A percentile compares a stretch with the other conserved stretches of the same genome.
Conservation (phyloP, 2,797 vertebrate species). For the Pseudochirops corinnae region DNA sequence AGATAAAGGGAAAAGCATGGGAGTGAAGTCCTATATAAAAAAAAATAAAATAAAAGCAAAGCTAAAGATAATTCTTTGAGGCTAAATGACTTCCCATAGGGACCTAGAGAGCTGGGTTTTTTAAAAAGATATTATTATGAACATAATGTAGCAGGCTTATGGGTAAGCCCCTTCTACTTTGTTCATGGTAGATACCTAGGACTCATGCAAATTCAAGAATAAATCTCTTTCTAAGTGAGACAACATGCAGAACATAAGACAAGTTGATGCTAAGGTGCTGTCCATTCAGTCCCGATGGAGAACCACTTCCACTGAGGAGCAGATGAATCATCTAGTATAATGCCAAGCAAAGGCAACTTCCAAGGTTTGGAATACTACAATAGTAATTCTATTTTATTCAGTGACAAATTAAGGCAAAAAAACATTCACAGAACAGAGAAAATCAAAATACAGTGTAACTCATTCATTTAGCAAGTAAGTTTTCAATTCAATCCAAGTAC, state of each 20-base stretch:
- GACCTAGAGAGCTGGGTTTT: background rate
- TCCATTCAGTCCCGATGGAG: background rate
- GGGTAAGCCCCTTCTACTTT: background rate
- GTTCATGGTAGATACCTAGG: background rate
- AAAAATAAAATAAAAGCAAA: background rate
- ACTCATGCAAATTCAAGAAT: background rate
- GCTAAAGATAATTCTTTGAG: background rate
- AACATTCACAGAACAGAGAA: no score
- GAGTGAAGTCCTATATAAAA: background rate
- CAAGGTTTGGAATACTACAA: no score
- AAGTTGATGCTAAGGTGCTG: background rate
- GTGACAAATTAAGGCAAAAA: no score
- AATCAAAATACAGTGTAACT: no score
- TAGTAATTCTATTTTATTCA: no score
- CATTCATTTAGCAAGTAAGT: no score
- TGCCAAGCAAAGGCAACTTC: no score
- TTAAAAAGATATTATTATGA: background rate
- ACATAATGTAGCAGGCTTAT: background rate
- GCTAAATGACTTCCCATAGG: background rate
- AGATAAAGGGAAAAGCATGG: background rate
- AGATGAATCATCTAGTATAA: background rate
- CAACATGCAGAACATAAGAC: background rate
- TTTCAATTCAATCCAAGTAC: no score
- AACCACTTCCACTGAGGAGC: background rate
- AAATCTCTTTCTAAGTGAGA: background rate